Evolutionary conservation across 2,888 invertebrate genomes (phyloP), one percentile per base, ranked within the genome.

Genomic region (Eristalinus sepulchralis): DNA sequence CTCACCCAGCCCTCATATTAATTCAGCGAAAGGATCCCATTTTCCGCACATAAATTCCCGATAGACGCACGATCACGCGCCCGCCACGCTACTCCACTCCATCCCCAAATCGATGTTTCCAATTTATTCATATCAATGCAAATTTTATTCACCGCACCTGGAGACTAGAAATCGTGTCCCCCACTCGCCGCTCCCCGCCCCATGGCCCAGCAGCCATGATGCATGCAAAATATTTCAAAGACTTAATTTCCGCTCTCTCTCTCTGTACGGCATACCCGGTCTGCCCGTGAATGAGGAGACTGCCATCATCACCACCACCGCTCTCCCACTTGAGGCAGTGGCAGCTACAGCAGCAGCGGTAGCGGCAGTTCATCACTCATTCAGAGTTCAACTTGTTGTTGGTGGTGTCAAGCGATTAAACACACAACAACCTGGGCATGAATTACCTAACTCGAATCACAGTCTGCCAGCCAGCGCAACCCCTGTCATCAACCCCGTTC

Each of bases 51-150:
- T 86, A 86, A 86, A 79, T 79, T 83, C 63, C 70, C 64, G 34
- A 82, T 62, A 33, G 64, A 64, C 47, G 73, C 82, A 76, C 55
- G 67, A 85, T 72, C 84, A 36, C 64, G 13, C 6, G 3, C 3
- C 8, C n/a, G 8, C 8, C 39, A n/a, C 39, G 57, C 11, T 5
- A 57, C 57, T 11, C 57, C 34, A 55, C 64, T 59, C n/a, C 62
- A 62, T 82, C 72, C 82, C 83, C 17, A 67, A 82, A 86, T 83
- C 83, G 71, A 82, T 86, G 82, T 83, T 86, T 75, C 55, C 83
- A 86, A 86, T 86, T 86, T 86, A 86, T 86, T 86, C 86, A 86
- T 83, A 86, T 86, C 83, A 83, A 86, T 86, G 86, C 78, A 86
- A 86, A 86, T 86, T 78, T 83, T 79, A 86, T 86, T 83, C 86